Evolutionary conservation across 2,113 vertebrate genomes (phyloP).

Genomic region (Platichthys flesus): DNA sequence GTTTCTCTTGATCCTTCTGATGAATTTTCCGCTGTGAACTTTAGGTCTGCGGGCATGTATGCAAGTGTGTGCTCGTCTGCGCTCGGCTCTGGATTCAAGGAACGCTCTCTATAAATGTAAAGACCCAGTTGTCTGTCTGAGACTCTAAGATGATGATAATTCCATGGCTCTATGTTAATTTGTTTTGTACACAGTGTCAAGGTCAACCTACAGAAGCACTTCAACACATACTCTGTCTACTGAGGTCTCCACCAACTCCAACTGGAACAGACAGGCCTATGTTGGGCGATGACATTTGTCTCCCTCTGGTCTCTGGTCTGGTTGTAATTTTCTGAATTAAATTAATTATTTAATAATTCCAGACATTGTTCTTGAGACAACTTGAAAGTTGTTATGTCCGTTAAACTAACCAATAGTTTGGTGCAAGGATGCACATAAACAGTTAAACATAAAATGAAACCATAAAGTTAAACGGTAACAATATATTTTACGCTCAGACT

Average conservation of each 20-base stretch:
- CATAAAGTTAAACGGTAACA: too few species aligned
- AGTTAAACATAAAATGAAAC: too few species aligned
- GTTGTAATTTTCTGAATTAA: too few species aligned
- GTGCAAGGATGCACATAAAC: too few species aligned
- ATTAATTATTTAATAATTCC: too few species aligned
- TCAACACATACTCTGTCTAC: not conserved
- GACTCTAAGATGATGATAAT: not conserved
- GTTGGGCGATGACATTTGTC: too few species aligned
- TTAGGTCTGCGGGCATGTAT: not conserved
- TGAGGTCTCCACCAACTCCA: not conserved
- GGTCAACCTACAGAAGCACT: not conserved
- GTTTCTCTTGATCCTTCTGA: conserved; percentile 36
- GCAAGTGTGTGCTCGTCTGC: not conserved
- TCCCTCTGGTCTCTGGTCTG: too few species aligned
- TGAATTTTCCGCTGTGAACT: conserved; percentile 45
- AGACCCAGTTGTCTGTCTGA: not conserved
- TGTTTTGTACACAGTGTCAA: not conserved
- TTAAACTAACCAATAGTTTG: too few species aligned
- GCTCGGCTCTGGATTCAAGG: not conserved
- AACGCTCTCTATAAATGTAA: not conserved
- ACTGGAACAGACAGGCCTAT: too few species aligned
- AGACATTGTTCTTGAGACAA: too few species aligned
- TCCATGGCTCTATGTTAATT: not conserved
- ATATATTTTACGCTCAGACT: too few species aligned
- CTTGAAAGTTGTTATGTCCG: too few species aligned